A percentile compares a stretch with the other conserved stretches of the same genome.
Evolutionary conservation across 2,797 vertebrate genomes (phyloP).

Genomic region (Sebastolobus altivelis): DNA sequence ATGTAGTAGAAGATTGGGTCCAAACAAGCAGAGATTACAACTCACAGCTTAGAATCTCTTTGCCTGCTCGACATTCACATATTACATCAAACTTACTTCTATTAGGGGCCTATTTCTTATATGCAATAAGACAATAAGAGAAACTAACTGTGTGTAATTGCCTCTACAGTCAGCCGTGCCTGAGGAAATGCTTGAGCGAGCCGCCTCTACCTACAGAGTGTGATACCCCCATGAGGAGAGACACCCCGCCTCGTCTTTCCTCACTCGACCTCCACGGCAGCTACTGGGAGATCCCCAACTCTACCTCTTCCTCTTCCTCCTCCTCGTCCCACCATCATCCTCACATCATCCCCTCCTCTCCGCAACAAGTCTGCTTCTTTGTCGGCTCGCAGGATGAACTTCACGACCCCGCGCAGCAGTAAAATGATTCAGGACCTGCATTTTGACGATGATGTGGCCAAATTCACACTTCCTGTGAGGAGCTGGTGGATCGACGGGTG

Average conservation of each 20-base stretch:
- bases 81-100: too few species aligned
- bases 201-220: slow-evolving; percentile 64
- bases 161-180: slow-evolving; percentile 70
- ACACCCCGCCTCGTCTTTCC: slow-evolving; percentile 74
- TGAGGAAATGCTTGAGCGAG: slow-evolving; percentile 82
- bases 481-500: neutral
- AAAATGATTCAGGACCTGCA: neutral
- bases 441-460: neutral
- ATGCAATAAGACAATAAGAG: too few species aligned
- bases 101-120: too few species aligned
- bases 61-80: too few species aligned
- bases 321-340: slow-evolving; percentile 15
- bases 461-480: neutral
- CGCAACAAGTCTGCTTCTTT: slow-evolving; percentile 73
- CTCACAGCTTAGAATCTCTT: too few species aligned
- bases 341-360: slow-evolving; percentile 37
- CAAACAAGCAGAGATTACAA: too few species aligned
- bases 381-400: slow-evolving; percentile 63
- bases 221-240: slow-evolving; percentile 53
- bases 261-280: slow-evolving; percentile 80
- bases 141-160: rapidly evolving
- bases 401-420: neutral
- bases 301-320: slow-evolving; percentile 41
- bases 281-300: slow-evolving; percentile 81
- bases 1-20: too few species aligned